Evolutionary conservation across 2,888 invertebrate species (phyloP), one percentile per base, ranked within the genome.

Genomic region (Epirrita christyi): DNA sequence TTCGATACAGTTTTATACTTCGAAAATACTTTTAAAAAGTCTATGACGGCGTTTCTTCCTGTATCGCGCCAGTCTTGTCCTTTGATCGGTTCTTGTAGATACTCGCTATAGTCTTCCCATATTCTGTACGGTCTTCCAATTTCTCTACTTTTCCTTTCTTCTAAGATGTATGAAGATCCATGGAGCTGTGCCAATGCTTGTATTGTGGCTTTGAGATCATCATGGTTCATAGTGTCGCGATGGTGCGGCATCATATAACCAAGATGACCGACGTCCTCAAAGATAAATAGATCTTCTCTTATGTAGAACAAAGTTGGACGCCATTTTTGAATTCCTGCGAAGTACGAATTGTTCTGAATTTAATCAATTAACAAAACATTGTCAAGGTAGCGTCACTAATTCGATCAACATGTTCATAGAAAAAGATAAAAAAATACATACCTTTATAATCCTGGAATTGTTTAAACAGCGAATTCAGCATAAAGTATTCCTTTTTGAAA

Each of bases 151-250:
- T 73, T 90, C 42, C 49, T 83, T 64, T 87, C 83, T 72, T 93
- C 93, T 57, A 81, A 89, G 51, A 93, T 86, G 13, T 84, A 80
- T 0, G 91, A 85, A 32, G 92, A 83, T 0, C 92, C 88, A 68
- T 93, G 93, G 68, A 93, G 93, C 61, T 70, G 81, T 0, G 93
- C 93, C 47, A 93, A 58, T 0, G 88, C 76, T 66, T 81, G 75
- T 5, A 93, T 71, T 15, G 86, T 83, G 6, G 86, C 80, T 64
- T 78, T 80, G 10, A 92, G 74, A 67, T 92, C 87, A 2, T 87
- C 76, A 11, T 86, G 71, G 45, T 80, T 75, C 61, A 93, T 78
- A 1, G 74, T 73, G 1, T 71, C 54, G 10, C 70, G 71, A 47
- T 81, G 70, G 50, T 72, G 47, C 10, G 84, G 81, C 84, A 89